Evolutionary conservation across 2,113 vertebrate species (phyloP).

Genomic region (Neolamprologus variostigma): DNA sequence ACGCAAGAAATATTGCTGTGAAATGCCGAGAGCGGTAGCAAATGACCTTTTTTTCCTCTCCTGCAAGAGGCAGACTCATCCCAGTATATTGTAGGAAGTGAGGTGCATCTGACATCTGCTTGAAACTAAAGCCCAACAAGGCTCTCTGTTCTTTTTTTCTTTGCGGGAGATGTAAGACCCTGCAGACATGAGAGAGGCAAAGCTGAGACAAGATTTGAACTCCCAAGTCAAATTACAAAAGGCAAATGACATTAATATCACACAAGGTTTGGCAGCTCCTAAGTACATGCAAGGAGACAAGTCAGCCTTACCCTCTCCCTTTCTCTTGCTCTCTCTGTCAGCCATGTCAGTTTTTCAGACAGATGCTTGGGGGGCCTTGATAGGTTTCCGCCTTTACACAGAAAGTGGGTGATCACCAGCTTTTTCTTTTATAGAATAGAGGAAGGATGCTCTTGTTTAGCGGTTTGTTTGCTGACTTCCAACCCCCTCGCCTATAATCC

Average conservation of each 20-base stretch:
- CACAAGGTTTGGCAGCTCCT: constrained; percentile 57
- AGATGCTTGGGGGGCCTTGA: neutral
- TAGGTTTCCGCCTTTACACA: neutral
- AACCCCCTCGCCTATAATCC: neutral
- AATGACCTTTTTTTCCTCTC: constrained; percentile 4
- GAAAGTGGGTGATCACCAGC: neutral
- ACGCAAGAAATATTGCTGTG: constrained; percentile 7
- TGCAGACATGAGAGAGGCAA: constrained; percentile 22
- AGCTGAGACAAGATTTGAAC: constrained; percentile 53
- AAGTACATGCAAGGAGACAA: constrained; percentile 33
- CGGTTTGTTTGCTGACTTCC: neutral
- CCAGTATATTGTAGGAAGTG: constrained; percentile 14
- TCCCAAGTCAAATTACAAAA: constrained; percentile 61
- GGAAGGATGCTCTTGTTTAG: neutral
- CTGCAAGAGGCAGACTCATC: constrained; percentile 11
- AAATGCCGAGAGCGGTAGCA: constrained; percentile 33
- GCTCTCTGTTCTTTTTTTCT: neutral
- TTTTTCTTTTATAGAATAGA: neutral
- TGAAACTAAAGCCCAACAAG: constrained; percentile 20
- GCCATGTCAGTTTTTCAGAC: neutral
- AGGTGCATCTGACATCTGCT: constrained; percentile 43
- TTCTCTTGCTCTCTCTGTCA: neutral
- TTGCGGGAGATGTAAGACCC: neutral
- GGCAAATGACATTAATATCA: constrained; percentile 69
- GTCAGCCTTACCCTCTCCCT: constrained; percentile 4